Evolutionary conservation across 2,888 invertebrate genomes (phyloP), one percentile per base, ranked within the genome.

Genomic region (Venusia cambrica): DNA sequence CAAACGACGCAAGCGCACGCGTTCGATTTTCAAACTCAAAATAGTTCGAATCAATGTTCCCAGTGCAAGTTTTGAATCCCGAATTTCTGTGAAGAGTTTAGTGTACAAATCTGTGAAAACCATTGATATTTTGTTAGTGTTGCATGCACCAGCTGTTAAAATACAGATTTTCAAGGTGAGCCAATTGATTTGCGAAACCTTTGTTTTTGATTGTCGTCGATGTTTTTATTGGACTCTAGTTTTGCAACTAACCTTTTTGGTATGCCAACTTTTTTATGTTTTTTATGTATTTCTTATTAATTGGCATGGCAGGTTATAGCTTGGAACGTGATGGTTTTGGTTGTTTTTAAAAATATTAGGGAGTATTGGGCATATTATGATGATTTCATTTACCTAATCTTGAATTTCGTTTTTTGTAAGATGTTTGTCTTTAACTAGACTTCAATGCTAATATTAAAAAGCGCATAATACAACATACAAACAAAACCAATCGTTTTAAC

Each of bases 121-220:
- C 15, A 16, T 50, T 38, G 30, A 33, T 41, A 26, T 25, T 27
- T 26, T 32, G 6, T 15, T 5, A 34, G 39, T 49, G 74, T 76
- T 76, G 66, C 73, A 57, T 47, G 55, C 57, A 33, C 19, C 74
- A 78, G 71, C 78, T 83, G 81, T 81, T 74, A 79, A 78, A 83
- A 78, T 72, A 65, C 62, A 60, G 62, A 67, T 62, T 65, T 66
- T 62, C 71, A 72, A 84, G 83, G 83, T 83, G 62, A 78, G 76
- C 24, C 48, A 55, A 69, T 66, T 59, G 61, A 66, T 68, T 68
- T 58, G 51, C 44, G 48, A 62, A 62, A 53, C 39, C 49, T 54
- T 57, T 52, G 54, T 40, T 40, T 35, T 31, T 31, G 4, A 24
- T 18, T 33, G 19, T 26, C 25, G 10, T 25, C 14, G 18, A 33